These are phyloP conservation scores for Fratercula arctica DNA, from an alignment of 2,797 vertebrate species.

Conservation along the genomic window DNA sequence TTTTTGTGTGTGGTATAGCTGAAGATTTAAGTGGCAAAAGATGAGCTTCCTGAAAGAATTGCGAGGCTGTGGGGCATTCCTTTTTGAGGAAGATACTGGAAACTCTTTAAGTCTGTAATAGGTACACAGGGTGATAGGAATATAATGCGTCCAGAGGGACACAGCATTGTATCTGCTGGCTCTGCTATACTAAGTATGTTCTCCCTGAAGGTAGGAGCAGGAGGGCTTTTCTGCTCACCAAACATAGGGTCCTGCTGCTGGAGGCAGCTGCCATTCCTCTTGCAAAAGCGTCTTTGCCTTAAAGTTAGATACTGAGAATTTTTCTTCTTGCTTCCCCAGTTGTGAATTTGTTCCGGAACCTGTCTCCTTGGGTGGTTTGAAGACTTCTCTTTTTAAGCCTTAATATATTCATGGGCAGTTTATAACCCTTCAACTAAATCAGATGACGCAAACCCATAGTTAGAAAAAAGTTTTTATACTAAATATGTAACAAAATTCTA, in stretches of 20 bases:
- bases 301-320: background rate
- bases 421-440: background rate
- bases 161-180: background rate
- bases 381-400: background rate
- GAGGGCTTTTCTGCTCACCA: background rate
- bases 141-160: background rate
- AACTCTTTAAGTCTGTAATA: background rate
- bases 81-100: background rate
- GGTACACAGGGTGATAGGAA: background rate
- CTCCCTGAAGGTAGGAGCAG: background rate
- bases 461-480: background rate
- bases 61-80: background rate
- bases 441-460: background rate
- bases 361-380: background rate
- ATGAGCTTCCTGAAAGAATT: background rate
- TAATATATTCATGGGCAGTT: background rate
- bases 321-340: rapidly evolving
- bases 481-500: background rate
- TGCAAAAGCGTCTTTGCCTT: background rate
- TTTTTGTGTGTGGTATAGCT: background rate
- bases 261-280: background rate
- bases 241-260: background rate
- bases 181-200: background rate
- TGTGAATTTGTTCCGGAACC: background rate
- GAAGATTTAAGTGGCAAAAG: background rate